Evolutionary conservation across 2,888 invertebrate species (phyloP).

Genomic region (Rhagium mordax): DNA sequence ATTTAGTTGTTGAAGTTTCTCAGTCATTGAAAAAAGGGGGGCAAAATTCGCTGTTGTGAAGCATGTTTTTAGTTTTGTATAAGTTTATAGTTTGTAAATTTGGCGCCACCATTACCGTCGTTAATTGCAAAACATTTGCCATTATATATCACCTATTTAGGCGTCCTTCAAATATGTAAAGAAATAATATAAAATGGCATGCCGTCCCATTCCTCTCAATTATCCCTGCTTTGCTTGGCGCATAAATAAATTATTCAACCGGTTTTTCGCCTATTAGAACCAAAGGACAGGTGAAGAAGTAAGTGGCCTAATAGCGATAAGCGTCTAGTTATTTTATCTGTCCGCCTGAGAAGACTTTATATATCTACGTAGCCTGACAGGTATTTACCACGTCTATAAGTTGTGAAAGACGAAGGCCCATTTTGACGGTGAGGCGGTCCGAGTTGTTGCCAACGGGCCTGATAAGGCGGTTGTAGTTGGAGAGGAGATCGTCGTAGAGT

Average conservation of each 20-base stretch:
- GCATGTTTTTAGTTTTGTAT: no score
- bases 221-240: background rate
- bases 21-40: no score
- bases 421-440: conserved; percentile 94
- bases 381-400: conserved; percentile 89
- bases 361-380: background rate
- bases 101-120: no score
- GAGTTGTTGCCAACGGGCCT: conserved; percentile 96
- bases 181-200: no score
- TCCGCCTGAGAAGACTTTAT: background rate
- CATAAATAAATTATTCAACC: background rate
- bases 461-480: conserved; percentile 95
- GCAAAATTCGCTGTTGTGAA: no score
- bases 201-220: background rate
- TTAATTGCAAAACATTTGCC: no score
- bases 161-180: no score
- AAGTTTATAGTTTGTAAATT: no score
- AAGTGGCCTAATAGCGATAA: background rate
- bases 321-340: background rate
- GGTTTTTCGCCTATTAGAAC: background rate
- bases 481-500: conserved; percentile 86
- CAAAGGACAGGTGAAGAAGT: background rate
- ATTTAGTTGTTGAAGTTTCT: no score
- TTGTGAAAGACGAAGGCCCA: conserved; percentile 92
- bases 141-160: no score